Conservation (phyloP, 2,888 invertebrate species). For the Amphipyra berbera region DNA sequence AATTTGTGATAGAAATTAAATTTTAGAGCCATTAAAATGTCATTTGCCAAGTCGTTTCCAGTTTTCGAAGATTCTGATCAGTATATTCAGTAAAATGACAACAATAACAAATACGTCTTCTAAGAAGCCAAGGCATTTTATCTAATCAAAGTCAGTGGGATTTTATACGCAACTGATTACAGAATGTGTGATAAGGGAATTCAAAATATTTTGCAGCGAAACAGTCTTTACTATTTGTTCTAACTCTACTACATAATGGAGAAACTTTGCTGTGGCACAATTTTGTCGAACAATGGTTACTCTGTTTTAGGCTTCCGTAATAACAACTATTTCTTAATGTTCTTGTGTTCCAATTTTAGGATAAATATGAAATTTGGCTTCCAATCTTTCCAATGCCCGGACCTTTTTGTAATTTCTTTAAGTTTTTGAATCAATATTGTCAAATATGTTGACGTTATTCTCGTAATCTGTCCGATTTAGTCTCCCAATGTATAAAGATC, state of each 20-base stretch:
- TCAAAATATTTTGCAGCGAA: slow-evolving; percentile 20
- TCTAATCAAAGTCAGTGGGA: slow-evolving; percentile 23
- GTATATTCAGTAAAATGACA: slow-evolving; percentile 10
- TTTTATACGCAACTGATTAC: slow-evolving; percentile 16
- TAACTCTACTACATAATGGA: slow-evolving; percentile 15
- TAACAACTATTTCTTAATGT: slow-evolving; percentile 1
- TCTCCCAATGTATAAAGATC: slow-evolving; percentile 78
- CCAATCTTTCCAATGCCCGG: slow-evolving; percentile 22
- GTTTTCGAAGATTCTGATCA: background rate
- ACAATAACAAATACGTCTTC: slow-evolving; percentile 13
- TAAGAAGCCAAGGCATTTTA: slow-evolving; percentile 14
- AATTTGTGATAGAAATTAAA: slow-evolving; percentile 7
- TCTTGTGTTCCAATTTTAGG: slow-evolving; percentile 8
- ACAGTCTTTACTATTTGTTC: slow-evolving; percentile 21
- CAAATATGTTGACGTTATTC: slow-evolving; percentile 2
- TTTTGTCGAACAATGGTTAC: slow-evolving; percentile 33
- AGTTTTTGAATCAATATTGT: slow-evolving; percentile 16
- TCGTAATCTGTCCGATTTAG: slow-evolving; percentile 22
- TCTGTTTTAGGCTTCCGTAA: slow-evolving; percentile 11
- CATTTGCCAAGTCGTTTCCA: slow-evolving; percentile 14
- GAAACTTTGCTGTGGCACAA: slow-evolving; percentile 20
- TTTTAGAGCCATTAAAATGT: slow-evolving; percentile 5
- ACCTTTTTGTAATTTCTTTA: slow-evolving; percentile 8
- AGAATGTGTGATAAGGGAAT: slow-evolving; percentile 11
- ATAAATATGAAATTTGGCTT: slow-evolving; percentile 40